Evolutionary conservation across 2,113 vertebrate species (phyloP).

Genomic region (Vimba vimba): DNA sequence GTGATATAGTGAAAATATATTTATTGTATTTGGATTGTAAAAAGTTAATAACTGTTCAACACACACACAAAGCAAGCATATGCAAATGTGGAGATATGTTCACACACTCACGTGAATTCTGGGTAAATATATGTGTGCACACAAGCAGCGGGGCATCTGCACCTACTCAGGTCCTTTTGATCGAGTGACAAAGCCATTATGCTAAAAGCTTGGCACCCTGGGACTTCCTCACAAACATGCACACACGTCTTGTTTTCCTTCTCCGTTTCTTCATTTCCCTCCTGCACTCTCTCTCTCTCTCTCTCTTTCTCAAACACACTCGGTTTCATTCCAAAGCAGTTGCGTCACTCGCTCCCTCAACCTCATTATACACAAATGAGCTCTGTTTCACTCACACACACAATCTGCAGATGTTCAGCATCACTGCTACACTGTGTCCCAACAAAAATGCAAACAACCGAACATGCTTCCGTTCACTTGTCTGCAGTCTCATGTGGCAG

Average conservation of each 20-base stretch:
- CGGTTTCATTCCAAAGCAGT: constrained; percentile 22
- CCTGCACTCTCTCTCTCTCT: background rate
- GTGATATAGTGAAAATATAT: background rate
- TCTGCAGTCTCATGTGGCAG: constrained; percentile 16
- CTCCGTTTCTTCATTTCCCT: constrained; percentile 18
- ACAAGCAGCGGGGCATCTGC: constrained; percentile 19
- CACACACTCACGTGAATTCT: constrained; percentile 7
- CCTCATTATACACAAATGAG: constrained; percentile 46
- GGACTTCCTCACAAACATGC: constrained; percentile 21
- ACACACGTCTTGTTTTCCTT: constrained; percentile 30
- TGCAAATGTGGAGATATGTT: constrained; percentile 63
- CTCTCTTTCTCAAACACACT: constrained; percentile 14
- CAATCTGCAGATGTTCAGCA: constrained; percentile 36
- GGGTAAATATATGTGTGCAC: constrained; percentile 27
- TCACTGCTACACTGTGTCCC: background rate
- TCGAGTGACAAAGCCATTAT: constrained; percentile 41
- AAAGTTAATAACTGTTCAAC: constrained; percentile 14
- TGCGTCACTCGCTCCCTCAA: constrained; percentile 32
- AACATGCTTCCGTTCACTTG: background rate
- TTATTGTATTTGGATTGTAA: background rate
- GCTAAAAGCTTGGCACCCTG: constrained; percentile 43
- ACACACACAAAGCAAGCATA: constrained; percentile 24
- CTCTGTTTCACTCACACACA: constrained; percentile 17
- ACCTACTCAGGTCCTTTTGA: constrained; percentile 24
- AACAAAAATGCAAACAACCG: constrained; percentile 1